phyloP scores from a whole-genome alignment of 2,113 vertebrate species.

The Rhipidura dahli region DNA sequence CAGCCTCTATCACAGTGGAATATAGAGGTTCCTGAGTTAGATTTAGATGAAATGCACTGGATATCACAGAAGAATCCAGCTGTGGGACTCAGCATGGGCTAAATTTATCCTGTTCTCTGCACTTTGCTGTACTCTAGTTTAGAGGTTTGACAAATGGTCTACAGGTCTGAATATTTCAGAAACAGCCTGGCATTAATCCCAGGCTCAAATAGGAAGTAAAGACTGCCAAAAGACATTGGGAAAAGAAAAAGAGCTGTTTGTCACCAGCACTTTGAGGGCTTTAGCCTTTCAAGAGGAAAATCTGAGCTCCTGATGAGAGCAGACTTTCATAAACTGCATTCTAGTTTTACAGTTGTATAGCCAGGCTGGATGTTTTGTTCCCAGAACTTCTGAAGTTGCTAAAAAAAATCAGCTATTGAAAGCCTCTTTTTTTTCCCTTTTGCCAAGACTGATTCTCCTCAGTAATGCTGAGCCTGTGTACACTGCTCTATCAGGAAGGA shows the following conservation, averaged over 20 bases:
- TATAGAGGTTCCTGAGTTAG: neutral
- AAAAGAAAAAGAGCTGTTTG: neutral
- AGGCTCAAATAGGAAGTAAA: neutral
- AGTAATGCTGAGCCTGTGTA: neutral
- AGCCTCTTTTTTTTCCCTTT: neutral
- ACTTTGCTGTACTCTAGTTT: neutral
- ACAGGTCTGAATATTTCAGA: conserved; percentile 7
- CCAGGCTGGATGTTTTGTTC: neutral
- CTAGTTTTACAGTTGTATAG: neutral
- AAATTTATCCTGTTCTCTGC: conserved; percentile 3
- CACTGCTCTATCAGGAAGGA: neutral
- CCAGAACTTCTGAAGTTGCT: neutral
- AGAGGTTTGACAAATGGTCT: conserved; percentile 9
- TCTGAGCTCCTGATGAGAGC: neutral
- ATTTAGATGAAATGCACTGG: neutral
- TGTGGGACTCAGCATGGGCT: neutral
- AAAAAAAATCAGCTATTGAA: neutral
- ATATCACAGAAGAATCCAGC: neutral
- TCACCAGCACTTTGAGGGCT: neutral
- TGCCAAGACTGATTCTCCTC: neutral
- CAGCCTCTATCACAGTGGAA: neutral
- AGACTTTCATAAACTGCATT: neutral
- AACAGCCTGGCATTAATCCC: conserved; percentile 31
- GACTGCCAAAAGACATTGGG: neutral
- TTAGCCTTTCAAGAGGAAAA: neutral